Evolutionary conservation across 2,888 invertebrate species (phyloP).

Genomic region (Calliopum simillimum): DNA sequence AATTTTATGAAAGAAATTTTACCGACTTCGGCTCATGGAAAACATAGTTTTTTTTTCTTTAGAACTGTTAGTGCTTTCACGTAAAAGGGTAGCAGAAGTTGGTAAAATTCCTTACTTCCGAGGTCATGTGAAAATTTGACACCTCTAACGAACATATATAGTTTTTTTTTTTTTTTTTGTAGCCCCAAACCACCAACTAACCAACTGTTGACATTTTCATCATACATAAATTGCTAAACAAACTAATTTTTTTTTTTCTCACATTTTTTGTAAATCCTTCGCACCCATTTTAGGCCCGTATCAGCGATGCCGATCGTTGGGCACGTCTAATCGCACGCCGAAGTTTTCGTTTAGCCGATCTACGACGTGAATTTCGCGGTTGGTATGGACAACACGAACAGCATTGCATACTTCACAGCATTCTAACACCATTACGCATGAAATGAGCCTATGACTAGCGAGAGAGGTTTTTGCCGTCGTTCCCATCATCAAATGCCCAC

Average conservation of each 20-base stretch:
- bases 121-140: too few relatives aligned
- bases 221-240: too few relatives aligned
- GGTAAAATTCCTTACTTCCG: too few relatives aligned
- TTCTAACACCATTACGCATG: slow-evolving; percentile 60
- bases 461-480: neutral
- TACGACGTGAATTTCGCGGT: slow-evolving; percentile 63
- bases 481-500: neutral
- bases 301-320: slow-evolving; percentile 64
- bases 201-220: slow-evolving; percentile 26
- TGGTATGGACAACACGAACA: slow-evolving; percentile 66
- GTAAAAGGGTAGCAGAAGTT: too few relatives aligned
- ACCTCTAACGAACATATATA: too few relatives aligned
- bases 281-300: slow-evolving; percentile 47
- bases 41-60: too few relatives aligned
- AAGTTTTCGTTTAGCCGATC: slow-evolving; percentile 59
- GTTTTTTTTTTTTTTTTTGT: too few relatives aligned
- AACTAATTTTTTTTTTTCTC: slow-evolving; percentile 10
- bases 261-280: slow-evolving; percentile 45
- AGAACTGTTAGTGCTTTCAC: too few relatives aligned
- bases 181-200: neutral
- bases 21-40: too few relatives aligned
- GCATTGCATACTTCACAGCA: slow-evolving; percentile 65
- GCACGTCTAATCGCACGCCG: slow-evolving; percentile 61
- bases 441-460: slow-evolving; percentile 45
- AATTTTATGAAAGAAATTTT: too few relatives aligned